These are phyloP conservation scores for Philereme vetulata DNA, from an alignment of 2,888 invertebrate genomes.

Conservation along the genomic window DNA sequence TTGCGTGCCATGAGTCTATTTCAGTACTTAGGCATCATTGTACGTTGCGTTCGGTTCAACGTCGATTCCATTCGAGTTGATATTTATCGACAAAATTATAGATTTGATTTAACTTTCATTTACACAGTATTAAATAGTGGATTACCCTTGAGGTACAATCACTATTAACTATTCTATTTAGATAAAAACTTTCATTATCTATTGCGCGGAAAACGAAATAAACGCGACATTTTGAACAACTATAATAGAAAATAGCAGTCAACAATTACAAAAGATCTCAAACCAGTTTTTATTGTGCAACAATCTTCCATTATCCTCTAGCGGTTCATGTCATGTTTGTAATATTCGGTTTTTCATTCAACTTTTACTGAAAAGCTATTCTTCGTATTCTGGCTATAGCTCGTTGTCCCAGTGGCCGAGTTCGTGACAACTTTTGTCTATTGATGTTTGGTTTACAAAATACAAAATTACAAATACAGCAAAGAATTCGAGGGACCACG, in stretches of 20 bases:
- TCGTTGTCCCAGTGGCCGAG: constrained; percentile 74
- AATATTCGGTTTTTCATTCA: constrained; percentile 26
- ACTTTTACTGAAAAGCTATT: constrained; percentile 31
- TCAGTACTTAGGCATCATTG: constrained; percentile 41
- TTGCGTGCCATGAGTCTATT: constrained; percentile 45
- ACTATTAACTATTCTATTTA: no score
- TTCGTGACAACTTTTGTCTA: constrained; percentile 67
- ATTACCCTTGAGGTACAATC: constrained; percentile 6
- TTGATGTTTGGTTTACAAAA: constrained; percentile 38
- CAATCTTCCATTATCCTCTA: constrained; percentile 3
- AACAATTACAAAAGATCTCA: not conserved
- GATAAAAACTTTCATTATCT: no score
- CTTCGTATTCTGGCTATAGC: constrained; percentile 46
- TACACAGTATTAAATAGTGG: constrained; percentile 1
- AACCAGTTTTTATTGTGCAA: not conserved
- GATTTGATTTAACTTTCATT: constrained; percentile 22
- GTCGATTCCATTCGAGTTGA: constrained; percentile 39
- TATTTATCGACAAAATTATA: constrained; percentile 36
- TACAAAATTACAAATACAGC: constrained; percentile 32
- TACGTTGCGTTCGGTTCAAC: constrained; percentile 43
- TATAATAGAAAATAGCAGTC: not conserved
- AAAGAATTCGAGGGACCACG: constrained; percentile 41
- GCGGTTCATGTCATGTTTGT: constrained; percentile 20
- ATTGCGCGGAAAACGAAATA: no score
- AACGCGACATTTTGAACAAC: no score